Evolutionary conservation across 35 echinoderm and acorn worm species (phyloP), one percentile per base, ranked within the genome.

Genomic region (Nesometra sesokonis): DNA sequence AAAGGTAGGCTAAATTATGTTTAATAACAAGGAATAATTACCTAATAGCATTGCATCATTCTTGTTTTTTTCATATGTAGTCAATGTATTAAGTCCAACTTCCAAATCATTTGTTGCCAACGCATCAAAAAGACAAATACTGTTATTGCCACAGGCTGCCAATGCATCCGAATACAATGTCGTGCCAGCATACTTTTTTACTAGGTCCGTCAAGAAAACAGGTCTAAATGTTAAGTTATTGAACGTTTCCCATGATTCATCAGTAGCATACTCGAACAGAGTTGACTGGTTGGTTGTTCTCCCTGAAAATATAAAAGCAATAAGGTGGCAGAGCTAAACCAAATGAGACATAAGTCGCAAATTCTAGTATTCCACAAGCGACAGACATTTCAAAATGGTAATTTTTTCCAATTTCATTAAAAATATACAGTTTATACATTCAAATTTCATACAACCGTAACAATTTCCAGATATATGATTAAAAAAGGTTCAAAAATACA

Each of bases 121-220:
- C 15, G 89, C 23, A 35, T 90, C 89, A 85, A 52, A 90, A 23
- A 90, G 40, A 79, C 89, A 90, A 57, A 85, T 67, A 0, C 9
- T 57, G 84, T 80, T 79, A 33, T 27, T n/a, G 3, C 19, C 83
- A 57, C 89, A 90, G 2, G 77, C 37, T 15, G 7, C 52, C 2
- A 67, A 11, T 27, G 52, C 52, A 27, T 67, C 52, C 23, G 9
- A 2, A 27, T 67, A 67, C 23, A 67, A 2, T 67, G 52, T 27
- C 52, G 52, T 67, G 23, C 23, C 23, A 13, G 8, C 52, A 19
- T 67, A 67, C 21, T 67, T 67, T 67, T 67, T 19, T 27, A 67
- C 21, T 67, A 67, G 52, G 23, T 67, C 52, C 2, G 7, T 2
- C 52, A 67, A 19, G 52, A 67, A 67, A 2, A 67, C 7, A 5